Conservation (phyloP, 2,888 invertebrate species). For the Brachypterus glaber region DNA sequence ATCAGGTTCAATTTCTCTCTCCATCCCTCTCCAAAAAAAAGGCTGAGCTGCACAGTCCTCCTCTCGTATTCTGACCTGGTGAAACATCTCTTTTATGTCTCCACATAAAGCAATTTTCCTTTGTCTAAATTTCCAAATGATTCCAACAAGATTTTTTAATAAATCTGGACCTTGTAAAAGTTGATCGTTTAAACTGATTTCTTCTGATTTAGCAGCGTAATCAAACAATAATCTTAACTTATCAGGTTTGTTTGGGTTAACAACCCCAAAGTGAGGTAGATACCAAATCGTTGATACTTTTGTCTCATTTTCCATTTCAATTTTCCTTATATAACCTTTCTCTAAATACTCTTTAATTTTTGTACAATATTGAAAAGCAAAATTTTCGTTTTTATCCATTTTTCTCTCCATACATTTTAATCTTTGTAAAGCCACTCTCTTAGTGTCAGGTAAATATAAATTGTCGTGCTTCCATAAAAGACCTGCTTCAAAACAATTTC, state of each 20-base stretch:
- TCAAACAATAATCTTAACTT: conserved; percentile 8
- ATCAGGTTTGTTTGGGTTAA: conserved; percentile 6
- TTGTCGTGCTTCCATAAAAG: no score
- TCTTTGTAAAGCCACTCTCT: no score
- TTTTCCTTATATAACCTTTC: no score
- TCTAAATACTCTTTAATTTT: no score
- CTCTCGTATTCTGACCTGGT: conserved; percentile 9
- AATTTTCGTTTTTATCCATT: no score
- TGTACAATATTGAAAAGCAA: no score
- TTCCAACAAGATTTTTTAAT: conserved; percentile 14
- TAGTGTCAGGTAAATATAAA: no score
- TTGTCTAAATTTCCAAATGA: conserved; percentile 12
- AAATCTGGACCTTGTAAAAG: conserved; percentile 19
- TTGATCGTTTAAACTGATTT: conserved; percentile 8
- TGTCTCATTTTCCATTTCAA: no score
- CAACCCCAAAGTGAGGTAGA: conserved; percentile 6
- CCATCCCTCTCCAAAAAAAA: conserved; percentile 14
- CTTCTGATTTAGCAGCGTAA: conserved; percentile 6
- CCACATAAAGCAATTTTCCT: conserved; percentile 13
- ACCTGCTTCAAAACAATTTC: no score
- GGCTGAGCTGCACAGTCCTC: conserved; percentile 11
- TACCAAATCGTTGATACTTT: no score
- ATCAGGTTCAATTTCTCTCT: conserved; percentile 9
- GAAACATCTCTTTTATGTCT: conserved; percentile 17
- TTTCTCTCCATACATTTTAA: no score